These are phyloP conservation scores for Syndactyla subalaris DNA, from an alignment of 2,797 vertebrate genomes.

Conservation along the genomic window DNA sequence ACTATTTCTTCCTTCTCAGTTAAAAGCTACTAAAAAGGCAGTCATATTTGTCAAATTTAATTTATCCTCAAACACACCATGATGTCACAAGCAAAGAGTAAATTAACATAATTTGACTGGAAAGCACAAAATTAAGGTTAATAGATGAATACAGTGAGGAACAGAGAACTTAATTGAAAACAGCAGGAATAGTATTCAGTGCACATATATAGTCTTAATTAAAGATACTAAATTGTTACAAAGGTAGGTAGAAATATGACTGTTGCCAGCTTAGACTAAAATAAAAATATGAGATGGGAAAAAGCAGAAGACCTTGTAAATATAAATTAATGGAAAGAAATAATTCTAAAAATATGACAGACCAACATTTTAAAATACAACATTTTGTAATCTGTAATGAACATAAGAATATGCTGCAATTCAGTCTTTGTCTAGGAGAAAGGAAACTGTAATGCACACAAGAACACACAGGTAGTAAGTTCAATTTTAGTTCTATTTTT, in stretches of 20 bases:
- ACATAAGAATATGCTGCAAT: not conserved
- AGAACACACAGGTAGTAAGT: not conserved
- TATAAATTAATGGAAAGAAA: not conserved
- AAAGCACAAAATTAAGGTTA: conserved; percentile 46
- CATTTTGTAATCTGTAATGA: not conserved
- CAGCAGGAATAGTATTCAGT: conserved; percentile 8
- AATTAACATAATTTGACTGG: conserved; percentile 27
- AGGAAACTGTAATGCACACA: not conserved
- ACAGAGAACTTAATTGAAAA: conserved; percentile 38
- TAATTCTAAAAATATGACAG: not conserved
- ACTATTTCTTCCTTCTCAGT: not conserved
- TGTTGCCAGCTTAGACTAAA: not conserved
- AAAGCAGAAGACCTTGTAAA: not conserved
- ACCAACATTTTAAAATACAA: not conserved
- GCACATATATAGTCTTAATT: conserved; percentile 13
- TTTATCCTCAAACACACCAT: not conserved
- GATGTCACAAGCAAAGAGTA: conserved; percentile 30
- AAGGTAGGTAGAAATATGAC: not conserved
- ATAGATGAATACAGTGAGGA: conserved; percentile 25
- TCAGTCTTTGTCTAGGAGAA: not conserved
- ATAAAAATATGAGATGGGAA: not conserved
- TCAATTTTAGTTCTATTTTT: not conserved
- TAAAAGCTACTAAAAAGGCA: not conserved
- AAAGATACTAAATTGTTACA: conserved; percentile 32
- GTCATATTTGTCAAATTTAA: conserved; percentile 6